Evolutionary conservation across 1,140 invertebrate genomes (phyloP).

Genomic region (Drosophila tropicalis): DNA sequence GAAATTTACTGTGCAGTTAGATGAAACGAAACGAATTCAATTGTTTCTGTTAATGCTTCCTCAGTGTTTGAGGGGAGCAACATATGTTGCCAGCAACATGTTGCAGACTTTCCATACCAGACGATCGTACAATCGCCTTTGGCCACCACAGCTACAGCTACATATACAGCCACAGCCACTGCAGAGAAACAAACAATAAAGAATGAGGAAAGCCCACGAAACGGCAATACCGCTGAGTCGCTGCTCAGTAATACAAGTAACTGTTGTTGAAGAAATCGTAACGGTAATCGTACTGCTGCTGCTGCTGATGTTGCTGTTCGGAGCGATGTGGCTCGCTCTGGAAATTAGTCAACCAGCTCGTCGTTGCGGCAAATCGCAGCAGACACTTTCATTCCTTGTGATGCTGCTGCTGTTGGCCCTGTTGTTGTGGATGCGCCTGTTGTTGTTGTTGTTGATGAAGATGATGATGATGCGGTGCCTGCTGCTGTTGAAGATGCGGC

Average conservation of each 20-base stretch:
- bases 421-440: slow-evolving; percentile 58
- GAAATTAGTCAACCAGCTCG: slow-evolving; percentile 76
- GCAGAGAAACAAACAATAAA: neutral
- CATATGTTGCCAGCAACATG: slow-evolving; percentile 69
- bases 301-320: slow-evolving; percentile 46
- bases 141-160: neutral
- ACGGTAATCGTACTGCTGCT: slow-evolving; percentile 54
- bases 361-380: slow-evolving; percentile 78
- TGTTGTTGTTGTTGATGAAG: slow-evolving; percentile 38
- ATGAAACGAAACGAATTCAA: slow-evolving; percentile 28
- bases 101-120: slow-evolving; percentile 23
- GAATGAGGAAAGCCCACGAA: slow-evolving; percentile 1
- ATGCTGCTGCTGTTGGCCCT: slow-evolving; percentile 63
- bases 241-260: slow-evolving; percentile 66
- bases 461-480: slow-evolving; percentile 31
- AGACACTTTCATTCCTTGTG: slow-evolving; percentile 82
- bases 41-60: slow-evolving; percentile 15
- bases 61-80: slow-evolving; percentile 34
- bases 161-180: neutral
- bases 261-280: slow-evolving; percentile 70
- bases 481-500: slow-evolving; percentile 45
- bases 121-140: neutral
- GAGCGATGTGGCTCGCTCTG: slow-evolving; percentile 51
- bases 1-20: slow-evolving; percentile 11
- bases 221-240: slow-evolving; percentile 1